Evolutionary conservation across 1,140 invertebrate species (phyloP), one percentile per base, ranked within the genome.

Genomic region (Apis cerana): DNA sequence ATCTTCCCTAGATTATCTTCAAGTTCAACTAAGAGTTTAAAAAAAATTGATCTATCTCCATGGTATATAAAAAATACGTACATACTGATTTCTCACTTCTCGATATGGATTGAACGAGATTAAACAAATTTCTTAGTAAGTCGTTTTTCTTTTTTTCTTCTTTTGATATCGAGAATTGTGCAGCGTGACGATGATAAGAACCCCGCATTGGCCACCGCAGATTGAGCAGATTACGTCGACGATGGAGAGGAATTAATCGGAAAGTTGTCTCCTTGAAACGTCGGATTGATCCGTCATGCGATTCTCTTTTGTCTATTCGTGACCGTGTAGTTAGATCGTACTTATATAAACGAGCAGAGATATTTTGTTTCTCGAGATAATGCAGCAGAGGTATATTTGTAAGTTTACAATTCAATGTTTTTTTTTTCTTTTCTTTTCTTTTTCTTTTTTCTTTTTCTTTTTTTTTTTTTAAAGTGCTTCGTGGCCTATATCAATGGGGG

Each of bases 241-340:
- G 50, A 56, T 13, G 43, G 70, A 52, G 52, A 67, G 50, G 13
- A 17, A 48, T 13, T 56, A 67, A 86, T 83, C 86, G 76, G 62
- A 62, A 83, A 71, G 68, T 56, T 56, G 69, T 84, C 78, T 69
- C 83, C 83, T 84, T 84, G 83, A 81, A 59, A 84, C 50, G 83
- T 81, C 83, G 43, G n/a, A 23, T 15, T 64, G 78, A 80, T 80
- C 70, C 62, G 78, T 59, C 82, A 81, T 75, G 62, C 65, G 65
- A 81, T 81, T 84, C 70, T 23, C 78, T 84, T 69, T 84, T 75
- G 71, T 84, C 64, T 68, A 52, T 67, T 72, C 82, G 61, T 27
- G 68, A 23, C 21, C 52, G 23, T 80, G 43, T 58, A 62, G 19
- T 23, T 27, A 59, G n/a, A 67, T 79, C 52, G 43, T n/a, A 21